A percentile compares a stretch with the other conserved stretches of the same genome.
phyloP scores from a whole-genome alignment of 1,140 invertebrate species.

The Pogonus chalceus region DNA sequence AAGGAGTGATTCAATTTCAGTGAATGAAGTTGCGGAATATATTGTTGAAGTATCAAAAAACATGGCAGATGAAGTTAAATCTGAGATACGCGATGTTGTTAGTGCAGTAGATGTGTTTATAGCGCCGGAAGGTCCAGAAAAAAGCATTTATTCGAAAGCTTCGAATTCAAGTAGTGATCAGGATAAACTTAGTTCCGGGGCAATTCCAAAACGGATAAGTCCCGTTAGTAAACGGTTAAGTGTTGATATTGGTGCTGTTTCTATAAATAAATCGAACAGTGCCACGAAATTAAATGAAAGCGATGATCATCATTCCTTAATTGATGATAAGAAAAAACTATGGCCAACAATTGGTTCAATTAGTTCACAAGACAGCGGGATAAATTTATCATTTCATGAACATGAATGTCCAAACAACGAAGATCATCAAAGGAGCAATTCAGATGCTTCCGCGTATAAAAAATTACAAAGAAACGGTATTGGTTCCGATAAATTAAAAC shows the following conservation, averaged over 20 bases:
- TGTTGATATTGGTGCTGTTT: background rate
- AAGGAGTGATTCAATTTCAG: constrained; percentile 53
- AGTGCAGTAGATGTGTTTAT: constrained; percentile 62
- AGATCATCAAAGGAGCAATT: constrained; percentile 23
- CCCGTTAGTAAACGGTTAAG: background rate
- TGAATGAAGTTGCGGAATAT: constrained; percentile 61
- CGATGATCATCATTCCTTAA: constrained; percentile 14
- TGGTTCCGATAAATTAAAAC: background rate
- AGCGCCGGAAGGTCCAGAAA: constrained; percentile 39
- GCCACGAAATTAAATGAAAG: constrained; percentile 21
- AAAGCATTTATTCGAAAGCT: constrained; percentile 23
- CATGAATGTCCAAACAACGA: constrained; percentile 38
- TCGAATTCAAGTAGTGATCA: constrained; percentile 19
- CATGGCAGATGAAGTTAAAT: constrained; percentile 68
- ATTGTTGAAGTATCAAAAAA: constrained; percentile 64
- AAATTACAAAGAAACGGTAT: background rate
- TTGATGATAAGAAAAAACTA: constrained; percentile 12
- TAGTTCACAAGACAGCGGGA: constrained; percentile 66
- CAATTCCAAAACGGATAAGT: constrained; percentile 4
- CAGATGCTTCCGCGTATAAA: constrained; percentile 18
- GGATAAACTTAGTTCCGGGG: constrained; percentile 14
- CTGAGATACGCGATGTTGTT: constrained; percentile 60
- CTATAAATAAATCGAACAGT: constrained; percentile 23
- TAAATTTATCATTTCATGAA: constrained; percentile 61
- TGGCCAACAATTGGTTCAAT: constrained; percentile 34